Conservation (phyloP, 1,140 invertebrate genomes). For the Vollenhovia emeryi region DNA sequence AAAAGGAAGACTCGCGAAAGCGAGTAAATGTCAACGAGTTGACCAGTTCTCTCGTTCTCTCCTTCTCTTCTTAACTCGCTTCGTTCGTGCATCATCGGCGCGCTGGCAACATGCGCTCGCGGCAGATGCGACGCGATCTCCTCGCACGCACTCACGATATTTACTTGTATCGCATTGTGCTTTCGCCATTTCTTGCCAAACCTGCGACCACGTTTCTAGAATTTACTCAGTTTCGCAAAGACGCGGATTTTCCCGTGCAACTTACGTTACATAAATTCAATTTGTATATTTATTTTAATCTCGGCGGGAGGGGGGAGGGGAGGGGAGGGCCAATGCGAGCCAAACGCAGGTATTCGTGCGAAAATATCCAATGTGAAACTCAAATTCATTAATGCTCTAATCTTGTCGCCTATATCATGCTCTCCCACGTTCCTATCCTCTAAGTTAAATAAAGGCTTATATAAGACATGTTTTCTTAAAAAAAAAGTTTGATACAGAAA, state of each 20-base stretch:
- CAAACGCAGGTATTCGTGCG: no score
- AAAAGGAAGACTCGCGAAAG: conserved; percentile 55
- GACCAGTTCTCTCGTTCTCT: background rate
- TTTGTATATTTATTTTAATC: background rate
- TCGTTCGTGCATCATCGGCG: conserved; percentile 5
- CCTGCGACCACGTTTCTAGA: background rate
- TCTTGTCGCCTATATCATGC: no score
- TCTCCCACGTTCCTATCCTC: no score
- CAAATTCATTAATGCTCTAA: no score
- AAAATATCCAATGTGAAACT: no score
- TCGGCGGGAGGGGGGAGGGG: no score
- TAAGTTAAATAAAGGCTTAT: no score
- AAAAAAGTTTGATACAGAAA: background rate
- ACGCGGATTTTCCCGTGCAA: background rate
- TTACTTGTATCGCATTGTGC: background rate
- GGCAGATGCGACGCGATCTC: conserved; percentile 48
- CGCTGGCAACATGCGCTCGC: conserved; percentile 48
- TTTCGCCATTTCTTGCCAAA: background rate
- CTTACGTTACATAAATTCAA: background rate
- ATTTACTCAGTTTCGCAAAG: background rate
- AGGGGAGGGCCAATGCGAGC: no score
- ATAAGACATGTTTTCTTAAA: background rate
- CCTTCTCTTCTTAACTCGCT: background rate
- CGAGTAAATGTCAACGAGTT: conserved; percentile 67
- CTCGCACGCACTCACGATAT: background rate